Evolutionary conservation across 2,113 vertebrate genomes (phyloP).

Genomic region (Bothrops jararaca): DNA sequence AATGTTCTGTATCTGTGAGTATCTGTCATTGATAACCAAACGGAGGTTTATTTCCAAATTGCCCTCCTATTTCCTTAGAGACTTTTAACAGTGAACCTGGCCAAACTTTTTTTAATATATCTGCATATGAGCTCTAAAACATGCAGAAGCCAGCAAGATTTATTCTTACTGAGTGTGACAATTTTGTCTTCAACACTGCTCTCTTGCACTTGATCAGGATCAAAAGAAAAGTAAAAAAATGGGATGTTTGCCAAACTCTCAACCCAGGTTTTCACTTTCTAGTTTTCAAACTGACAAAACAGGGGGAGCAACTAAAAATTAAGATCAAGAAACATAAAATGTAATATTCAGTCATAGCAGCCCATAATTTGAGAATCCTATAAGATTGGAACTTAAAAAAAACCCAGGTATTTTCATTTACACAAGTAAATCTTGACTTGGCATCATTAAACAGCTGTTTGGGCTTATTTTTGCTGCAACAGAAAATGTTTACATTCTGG

Average conservation of each 20-base stretch:
- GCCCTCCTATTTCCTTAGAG: background rate
- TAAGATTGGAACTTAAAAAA: background rate
- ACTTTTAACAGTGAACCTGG: background rate
- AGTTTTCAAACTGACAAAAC: background rate
- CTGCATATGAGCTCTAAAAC: background rate
- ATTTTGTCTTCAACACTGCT: background rate
- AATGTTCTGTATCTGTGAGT: too few relatives aligned
- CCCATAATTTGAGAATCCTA: background rate
- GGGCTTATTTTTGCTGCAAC: too few relatives aligned
- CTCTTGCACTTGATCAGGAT: background rate
- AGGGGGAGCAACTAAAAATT: background rate
- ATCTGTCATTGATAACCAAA: too few relatives aligned
- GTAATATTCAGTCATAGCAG: background rate
- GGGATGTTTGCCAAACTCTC: background rate
- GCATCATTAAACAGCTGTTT: background rate
- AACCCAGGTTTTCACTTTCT: background rate
- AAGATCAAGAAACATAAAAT: background rate
- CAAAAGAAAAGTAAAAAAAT: background rate
- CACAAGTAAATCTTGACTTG: background rate
- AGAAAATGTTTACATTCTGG: too few relatives aligned
- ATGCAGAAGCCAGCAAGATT: background rate
- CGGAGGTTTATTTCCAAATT: too few relatives aligned
- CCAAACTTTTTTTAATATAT: too few relatives aligned
- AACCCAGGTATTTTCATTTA: background rate
- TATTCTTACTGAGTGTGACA: background rate